Percentiles rank a stretch among this genome's conserved stretches.
Evolutionary conservation across 2,113 vertebrate species (phyloP).

Genomic region (Pelecanoides urinatrix): DNA sequence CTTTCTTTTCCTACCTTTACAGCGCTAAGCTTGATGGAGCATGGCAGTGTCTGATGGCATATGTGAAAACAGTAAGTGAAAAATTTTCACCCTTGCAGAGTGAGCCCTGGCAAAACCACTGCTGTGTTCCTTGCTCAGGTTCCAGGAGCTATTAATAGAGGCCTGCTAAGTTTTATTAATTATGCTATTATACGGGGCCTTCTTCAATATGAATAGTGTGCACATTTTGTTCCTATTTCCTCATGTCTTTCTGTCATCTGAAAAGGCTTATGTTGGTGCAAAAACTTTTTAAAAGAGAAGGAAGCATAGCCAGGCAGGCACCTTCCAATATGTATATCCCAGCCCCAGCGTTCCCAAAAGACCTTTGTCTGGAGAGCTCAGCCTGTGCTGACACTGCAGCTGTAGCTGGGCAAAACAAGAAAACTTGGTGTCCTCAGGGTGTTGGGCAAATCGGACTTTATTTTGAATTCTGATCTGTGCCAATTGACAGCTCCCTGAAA

Average conservation of each 20-base stretch:
- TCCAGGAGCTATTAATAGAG: slow-evolving; percentile 43
- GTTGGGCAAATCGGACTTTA: background rate
- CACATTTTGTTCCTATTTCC: background rate
- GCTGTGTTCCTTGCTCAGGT: background rate
- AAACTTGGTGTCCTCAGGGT: background rate
- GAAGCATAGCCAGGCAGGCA: background rate
- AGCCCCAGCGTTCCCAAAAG: background rate
- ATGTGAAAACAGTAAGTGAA: slow-evolving; percentile 49
- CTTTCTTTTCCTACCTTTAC: slow-evolving; percentile 46
- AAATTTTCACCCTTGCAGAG: slow-evolving; percentile 10
- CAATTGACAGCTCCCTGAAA: background rate
- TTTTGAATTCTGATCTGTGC: background rate
- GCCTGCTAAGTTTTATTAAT: slow-evolving; percentile 37
- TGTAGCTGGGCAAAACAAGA: background rate
- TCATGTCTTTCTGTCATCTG: slow-evolving; percentile 1
- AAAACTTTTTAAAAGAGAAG: background rate
- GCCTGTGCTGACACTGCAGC: background rate
- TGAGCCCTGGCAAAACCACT: slow-evolving; percentile 11
- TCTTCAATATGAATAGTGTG: background rate
- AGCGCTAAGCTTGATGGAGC: slow-evolving; percentile 29
- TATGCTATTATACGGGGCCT: background rate
- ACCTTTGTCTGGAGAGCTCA: background rate
- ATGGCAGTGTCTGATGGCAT: slow-evolving; percentile 7
- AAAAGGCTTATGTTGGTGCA: background rate
- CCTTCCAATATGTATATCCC: background rate